Conservation (phyloP, 2,797 vertebrate species). For the Champsocephalus esox region DNA sequence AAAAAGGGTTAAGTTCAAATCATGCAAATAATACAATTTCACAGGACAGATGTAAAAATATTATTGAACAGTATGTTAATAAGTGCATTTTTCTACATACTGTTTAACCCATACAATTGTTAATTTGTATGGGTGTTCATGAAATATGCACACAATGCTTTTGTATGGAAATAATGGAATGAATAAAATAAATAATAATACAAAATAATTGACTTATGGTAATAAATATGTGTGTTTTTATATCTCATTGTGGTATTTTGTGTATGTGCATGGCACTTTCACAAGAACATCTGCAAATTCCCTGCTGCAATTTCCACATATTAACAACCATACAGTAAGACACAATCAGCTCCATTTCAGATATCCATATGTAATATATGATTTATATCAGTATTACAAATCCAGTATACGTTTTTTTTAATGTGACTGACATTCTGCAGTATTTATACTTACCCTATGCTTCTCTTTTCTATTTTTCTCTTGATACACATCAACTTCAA, state of each 20-base stretch:
- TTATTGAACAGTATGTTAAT: not conserved
- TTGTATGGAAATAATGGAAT: conserved; percentile 12
- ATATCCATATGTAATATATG: not conserved
- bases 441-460: not conserved
- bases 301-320: too few species aligned
- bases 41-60: not conserved
- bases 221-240: conserved; percentile 11
- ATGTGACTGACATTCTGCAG: too few species aligned
- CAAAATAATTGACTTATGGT: conserved; percentile 7
- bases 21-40: not conserved
- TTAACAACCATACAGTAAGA: not conserved
- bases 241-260: not conserved
- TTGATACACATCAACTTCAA: not conserved
- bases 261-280: too few species aligned
- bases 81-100: not conserved
- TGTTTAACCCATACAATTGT: not conserved
- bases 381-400: not conserved
- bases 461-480: not conserved
- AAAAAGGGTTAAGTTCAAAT: not conserved
- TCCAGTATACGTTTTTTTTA: not conserved
- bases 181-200: conserved; percentile 16
- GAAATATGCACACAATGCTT: conserved; percentile 9
- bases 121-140: conserved; percentile 6
- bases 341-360: not conserved
- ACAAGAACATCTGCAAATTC: too few species aligned